These are phyloP conservation scores for Teinopalpus imperialis DNA, from an alignment of 2,888 invertebrate species.

Conservation along the genomic window DNA sequence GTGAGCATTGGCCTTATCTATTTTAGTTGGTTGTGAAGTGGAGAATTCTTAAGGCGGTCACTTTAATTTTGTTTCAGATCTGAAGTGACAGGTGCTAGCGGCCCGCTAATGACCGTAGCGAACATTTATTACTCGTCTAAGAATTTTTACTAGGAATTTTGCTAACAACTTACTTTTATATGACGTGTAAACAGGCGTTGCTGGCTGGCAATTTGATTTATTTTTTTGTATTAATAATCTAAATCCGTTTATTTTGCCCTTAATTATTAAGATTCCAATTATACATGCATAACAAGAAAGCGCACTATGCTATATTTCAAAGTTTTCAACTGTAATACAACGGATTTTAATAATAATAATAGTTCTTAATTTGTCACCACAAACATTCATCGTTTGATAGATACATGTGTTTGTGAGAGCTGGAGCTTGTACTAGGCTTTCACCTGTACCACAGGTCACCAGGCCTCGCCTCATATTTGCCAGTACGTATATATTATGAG, in stretches of 20 bases:
- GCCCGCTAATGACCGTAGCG: slow-evolving; percentile 31
- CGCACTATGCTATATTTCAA: too few relatives aligned
- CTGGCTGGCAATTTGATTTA: not conserved
- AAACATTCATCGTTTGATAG: too few relatives aligned
- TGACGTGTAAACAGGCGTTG: not conserved
- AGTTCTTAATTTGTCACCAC: too few relatives aligned
- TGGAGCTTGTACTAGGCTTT: too few relatives aligned
- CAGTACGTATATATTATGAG: too few relatives aligned
- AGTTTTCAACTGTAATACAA: too few relatives aligned
- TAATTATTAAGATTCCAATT: too few relatives aligned
- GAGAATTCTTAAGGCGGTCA: slow-evolving; percentile 26
- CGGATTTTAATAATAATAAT: too few relatives aligned
- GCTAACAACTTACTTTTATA: slow-evolving; percentile 20
- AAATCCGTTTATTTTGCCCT: not conserved
- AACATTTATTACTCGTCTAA: slow-evolving; percentile 33
- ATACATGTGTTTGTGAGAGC: too few relatives aligned
- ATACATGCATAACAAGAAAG: too few relatives aligned
- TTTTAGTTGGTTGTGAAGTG: slow-evolving; percentile 30
- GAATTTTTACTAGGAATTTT: slow-evolving; percentile 22
- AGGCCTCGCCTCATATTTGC: too few relatives aligned
- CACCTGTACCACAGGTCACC: too few relatives aligned
- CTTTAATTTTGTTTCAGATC: slow-evolving; percentile 28
- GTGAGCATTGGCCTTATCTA: slow-evolving; percentile 29
- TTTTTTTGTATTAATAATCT: not conserved
- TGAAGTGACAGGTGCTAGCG: slow-evolving; percentile 24